Conservation (phyloP, 2,113 vertebrate genomes). For the Hemichromis elongatus region DNA sequence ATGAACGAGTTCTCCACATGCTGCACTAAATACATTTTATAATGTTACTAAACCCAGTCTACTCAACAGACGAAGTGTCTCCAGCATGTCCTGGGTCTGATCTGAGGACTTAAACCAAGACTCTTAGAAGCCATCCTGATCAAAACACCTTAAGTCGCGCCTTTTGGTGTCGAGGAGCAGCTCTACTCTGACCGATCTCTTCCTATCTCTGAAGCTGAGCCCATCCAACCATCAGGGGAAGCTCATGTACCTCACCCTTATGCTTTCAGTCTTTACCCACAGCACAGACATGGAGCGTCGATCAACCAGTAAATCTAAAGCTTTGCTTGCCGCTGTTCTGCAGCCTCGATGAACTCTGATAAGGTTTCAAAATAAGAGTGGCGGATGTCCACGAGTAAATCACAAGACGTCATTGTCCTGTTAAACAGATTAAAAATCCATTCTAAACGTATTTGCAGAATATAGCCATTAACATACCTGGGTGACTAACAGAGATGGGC, state of each 20-base stretch:
- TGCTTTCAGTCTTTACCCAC: neutral
- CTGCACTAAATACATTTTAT: neutral
- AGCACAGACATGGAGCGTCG: neutral
- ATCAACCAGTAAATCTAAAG: neutral
- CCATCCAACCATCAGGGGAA: neutral
- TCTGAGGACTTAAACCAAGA: neutral
- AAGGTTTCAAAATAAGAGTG: neutral
- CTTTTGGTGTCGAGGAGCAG: neutral
- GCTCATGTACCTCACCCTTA: neutral
- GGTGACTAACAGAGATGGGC: neutral
- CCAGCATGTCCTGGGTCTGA: neutral
- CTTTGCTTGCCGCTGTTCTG: neutral
- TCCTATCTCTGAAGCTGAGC: neutral
- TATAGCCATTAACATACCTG: neutral
- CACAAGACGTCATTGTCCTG: neutral
- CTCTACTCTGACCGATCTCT: neutral
- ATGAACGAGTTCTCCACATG: neutral
- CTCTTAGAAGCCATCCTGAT: neutral
- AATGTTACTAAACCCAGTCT: neutral
- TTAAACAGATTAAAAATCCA: neutral
- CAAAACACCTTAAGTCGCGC: neutral
- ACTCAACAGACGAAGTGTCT: neutral
- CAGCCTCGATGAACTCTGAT: neutral
- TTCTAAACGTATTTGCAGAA: neutral
- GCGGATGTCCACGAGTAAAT: neutral